Evolutionary conservation across 2,113 vertebrate species (phyloP).

Genomic region (Tragelaphus strepsiceros): DNA sequence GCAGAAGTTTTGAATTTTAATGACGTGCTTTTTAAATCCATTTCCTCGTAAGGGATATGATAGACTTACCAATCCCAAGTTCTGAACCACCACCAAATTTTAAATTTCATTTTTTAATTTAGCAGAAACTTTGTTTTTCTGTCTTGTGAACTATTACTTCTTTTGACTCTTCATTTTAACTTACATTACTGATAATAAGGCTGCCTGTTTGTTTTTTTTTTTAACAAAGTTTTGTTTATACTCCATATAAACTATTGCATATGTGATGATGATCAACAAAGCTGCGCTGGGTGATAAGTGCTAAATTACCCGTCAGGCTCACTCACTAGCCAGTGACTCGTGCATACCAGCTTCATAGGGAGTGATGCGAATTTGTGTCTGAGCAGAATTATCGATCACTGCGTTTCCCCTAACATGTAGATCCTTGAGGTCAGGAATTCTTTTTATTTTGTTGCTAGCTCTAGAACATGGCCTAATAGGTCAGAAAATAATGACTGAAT

Average conservation of each 20-base stretch:
- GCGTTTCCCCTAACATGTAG: background rate
- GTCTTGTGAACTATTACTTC: background rate
- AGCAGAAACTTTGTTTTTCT: background rate
- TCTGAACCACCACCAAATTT: background rate
- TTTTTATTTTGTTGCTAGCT: background rate
- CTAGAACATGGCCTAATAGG: background rate
- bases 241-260: background rate
- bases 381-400: background rate
- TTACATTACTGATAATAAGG: background rate
- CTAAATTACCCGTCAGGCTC: background rate
- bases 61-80: background rate
- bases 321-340: background rate
- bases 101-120: conserved; percentile 3
- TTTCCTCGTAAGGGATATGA: background rate
- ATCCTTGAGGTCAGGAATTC: background rate
- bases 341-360: background rate
- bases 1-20: background rate
- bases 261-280: background rate
- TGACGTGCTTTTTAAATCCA: background rate
- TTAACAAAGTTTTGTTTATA: background rate
- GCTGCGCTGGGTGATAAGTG: background rate
- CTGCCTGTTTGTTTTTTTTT: background rate
- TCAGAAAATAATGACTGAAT: background rate
- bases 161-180: background rate
- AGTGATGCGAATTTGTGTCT: background rate